Evolutionary conservation across 2,888 invertebrate species (phyloP).

Genomic region (Dimorphilus gyrociliatus): DNA sequence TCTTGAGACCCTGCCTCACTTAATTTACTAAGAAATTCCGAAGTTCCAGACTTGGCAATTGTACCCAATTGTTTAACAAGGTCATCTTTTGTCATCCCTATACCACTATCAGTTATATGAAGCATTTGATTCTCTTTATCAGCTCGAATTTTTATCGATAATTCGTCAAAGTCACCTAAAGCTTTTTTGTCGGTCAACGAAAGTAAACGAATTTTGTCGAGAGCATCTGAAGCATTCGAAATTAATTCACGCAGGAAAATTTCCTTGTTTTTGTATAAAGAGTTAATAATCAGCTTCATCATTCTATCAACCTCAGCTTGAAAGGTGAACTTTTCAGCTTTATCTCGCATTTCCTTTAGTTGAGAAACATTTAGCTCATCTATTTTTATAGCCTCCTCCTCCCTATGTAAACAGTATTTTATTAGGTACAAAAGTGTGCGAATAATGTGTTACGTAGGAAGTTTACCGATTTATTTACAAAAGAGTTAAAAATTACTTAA

Average conservation of each 20-base stretch:
- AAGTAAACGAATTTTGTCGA: slow-evolving; percentile 88
- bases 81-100: slow-evolving; percentile 4
- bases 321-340: slow-evolving; percentile 54
- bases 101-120: slow-evolving; percentile 3
- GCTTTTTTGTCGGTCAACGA: slow-evolving; percentile 71
- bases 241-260: slow-evolving; percentile 94
- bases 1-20: neutral
- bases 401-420: no score
- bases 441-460: no score
- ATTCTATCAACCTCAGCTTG: slow-evolving; percentile 98
- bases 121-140: no score
- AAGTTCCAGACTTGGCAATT: slow-evolving; percentile 5
- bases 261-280: slow-evolving; percentile 95
- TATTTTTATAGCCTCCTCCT: slow-evolving; percentile 86
- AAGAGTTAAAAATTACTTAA: no score
- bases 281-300: slow-evolving; percentile 99
- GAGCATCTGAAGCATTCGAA: slow-evolving; percentile 95
- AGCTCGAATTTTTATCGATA: slow-evolving; percentile 73
- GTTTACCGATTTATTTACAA: no score
- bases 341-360: slow-evolving; percentile 71
- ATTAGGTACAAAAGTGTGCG: no score
- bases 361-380: slow-evolving; percentile 88
- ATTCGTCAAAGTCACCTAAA: slow-evolving; percentile 59
- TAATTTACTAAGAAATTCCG: neutral
- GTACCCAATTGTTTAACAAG: slow-evolving; percentile 1